Evolutionary conservation across 2,113 vertebrate species (phyloP).

Genomic region (Oenanthe melanoleuca): DNA sequence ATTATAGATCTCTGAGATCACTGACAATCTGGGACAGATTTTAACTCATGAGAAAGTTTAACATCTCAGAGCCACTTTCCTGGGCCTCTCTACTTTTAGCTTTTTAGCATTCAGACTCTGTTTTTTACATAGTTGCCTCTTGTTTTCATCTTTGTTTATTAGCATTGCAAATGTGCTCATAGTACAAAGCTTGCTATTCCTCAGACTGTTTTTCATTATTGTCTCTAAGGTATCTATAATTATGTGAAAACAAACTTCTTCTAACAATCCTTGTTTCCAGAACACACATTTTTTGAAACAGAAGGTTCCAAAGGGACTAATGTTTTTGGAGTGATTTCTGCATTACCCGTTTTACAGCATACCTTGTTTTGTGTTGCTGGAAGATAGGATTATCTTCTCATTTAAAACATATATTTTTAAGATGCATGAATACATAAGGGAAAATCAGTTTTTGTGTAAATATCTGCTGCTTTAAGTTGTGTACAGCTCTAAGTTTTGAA

Average conservation of each 20-base stretch:
- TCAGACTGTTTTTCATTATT: neutral
- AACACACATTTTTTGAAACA: neutral
- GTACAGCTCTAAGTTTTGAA: neutral
- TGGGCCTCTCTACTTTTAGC: neutral
- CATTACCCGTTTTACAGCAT: neutral
- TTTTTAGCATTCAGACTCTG: neutral
- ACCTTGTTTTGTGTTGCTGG: neutral
- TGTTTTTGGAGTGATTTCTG: slow-evolving; percentile 11
- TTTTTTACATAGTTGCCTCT: neutral
- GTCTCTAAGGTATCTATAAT: slow-evolving; percentile 7
- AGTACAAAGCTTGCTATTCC: neutral
- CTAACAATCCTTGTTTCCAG: neutral
- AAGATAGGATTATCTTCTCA: slow-evolving; percentile 40
- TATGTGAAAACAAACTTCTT: slow-evolving; percentile 24
- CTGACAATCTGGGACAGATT: neutral
- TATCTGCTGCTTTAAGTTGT: neutral
- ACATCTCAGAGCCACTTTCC: neutral
- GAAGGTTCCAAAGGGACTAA: slow-evolving; percentile 26
- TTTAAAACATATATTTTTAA: neutral
- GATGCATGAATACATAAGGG: neutral
- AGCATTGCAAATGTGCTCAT: neutral
- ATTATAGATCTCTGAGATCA: neutral
- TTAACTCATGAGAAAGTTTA: neutral
- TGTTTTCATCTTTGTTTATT: neutral
- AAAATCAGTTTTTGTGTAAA: neutral